Conservation (phyloP, 2,113 vertebrate genomes). For the Alligator mississippiensis region DNA sequence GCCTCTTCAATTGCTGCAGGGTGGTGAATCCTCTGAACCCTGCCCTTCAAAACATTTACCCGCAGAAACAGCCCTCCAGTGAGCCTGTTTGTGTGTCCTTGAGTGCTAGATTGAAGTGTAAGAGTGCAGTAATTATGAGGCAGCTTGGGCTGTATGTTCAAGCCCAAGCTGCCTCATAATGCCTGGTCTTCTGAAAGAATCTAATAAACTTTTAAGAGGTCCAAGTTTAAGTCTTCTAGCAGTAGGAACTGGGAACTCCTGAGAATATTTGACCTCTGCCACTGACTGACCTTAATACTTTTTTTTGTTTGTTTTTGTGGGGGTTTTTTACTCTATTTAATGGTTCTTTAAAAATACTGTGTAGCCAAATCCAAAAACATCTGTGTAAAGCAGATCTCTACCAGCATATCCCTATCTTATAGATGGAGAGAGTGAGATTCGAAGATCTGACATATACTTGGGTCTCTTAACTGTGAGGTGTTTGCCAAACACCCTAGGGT, state of each 20-base stretch:
- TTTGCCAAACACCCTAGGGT: not conserved
- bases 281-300: not conserved
- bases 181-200: not conserved
- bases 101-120: not conserved
- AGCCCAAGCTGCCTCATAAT: not conserved
- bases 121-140: not conserved
- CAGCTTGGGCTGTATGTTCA: not conserved
- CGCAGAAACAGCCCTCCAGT: not conserved
- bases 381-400: not conserved
- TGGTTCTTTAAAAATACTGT: not conserved
- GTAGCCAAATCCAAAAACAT: not conserved
- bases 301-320: not conserved
- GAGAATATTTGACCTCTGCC: not conserved
- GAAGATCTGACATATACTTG: not conserved
- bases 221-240: not conserved
- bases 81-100: not conserved
- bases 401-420: not conserved
- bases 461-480: not conserved
- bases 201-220: not conserved
- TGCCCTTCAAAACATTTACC: fast-evolving
- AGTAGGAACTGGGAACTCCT: not conserved
- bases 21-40: not conserved
- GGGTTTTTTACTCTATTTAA: not conserved
- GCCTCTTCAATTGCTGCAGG: not conserved
- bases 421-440: not conserved